phyloP scores from a whole-genome alignment of 1,140 invertebrate genomes.

The Zaprionus vittiger region DNA sequence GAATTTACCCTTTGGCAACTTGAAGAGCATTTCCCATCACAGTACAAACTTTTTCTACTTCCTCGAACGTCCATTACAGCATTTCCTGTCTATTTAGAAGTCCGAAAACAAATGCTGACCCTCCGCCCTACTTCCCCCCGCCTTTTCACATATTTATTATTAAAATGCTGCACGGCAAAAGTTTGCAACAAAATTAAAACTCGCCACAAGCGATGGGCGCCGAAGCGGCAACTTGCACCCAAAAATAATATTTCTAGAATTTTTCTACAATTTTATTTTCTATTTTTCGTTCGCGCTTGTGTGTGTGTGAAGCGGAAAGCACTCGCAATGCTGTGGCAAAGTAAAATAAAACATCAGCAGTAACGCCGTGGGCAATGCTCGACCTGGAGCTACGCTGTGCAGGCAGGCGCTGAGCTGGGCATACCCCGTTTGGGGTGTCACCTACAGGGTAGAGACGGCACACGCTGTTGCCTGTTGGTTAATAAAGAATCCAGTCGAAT shows the following conservation, averaged over 20 bases:
- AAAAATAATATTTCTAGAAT: constrained; percentile 55
- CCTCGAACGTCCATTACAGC: constrained; percentile 54
- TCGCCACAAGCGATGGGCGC: constrained; percentile 45
- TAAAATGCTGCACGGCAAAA: constrained; percentile 68
- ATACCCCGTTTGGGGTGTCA: not conserved
- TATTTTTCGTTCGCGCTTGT: constrained; percentile 14
- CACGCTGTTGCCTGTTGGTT: constrained; percentile 49
- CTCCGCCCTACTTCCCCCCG: constrained; percentile 11
- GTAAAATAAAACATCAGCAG: constrained; percentile 29
- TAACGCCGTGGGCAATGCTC: not conserved
- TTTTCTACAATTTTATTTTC: constrained; percentile 46
- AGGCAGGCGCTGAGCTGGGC: not conserved
- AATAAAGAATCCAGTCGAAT: constrained; percentile 60
- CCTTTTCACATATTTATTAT: constrained; percentile 67
- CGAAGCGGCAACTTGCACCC: constrained; percentile 59
- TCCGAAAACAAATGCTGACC: constrained; percentile 44
- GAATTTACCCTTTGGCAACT: constrained; percentile 13
- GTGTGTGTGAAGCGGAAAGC: constrained; percentile 43
- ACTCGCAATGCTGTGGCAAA: constrained; percentile 32
- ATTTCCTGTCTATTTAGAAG: constrained; percentile 67
- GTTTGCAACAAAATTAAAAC: constrained; percentile 74
- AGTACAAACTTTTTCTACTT: constrained; percentile 26
- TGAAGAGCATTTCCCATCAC: constrained; percentile 12
- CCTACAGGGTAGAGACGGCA: not conserved
- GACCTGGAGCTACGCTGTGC: constrained; percentile 10